A percentile compares a stretch with the other conserved stretches of the same genome.
Evolutionary conservation across 2,797 vertebrate species (phyloP).

Genomic region (Harpagifer antarcticus): DNA sequence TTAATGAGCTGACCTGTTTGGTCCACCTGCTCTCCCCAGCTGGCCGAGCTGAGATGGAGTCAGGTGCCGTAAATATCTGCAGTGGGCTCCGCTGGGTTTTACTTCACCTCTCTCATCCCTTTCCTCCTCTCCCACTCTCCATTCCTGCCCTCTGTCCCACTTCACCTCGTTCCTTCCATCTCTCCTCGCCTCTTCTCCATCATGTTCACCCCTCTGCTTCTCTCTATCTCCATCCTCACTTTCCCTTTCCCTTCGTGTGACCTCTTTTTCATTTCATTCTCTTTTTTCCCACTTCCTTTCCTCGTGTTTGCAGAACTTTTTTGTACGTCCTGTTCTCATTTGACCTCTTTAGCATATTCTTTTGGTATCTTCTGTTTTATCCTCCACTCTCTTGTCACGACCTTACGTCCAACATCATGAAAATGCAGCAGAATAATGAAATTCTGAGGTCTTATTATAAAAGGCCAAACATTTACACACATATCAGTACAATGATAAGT

Average conservation of each 20-base stretch:
- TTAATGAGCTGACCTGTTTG: conserved; percentile 85
- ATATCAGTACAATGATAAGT: too few species aligned
- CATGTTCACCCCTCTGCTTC: conserved; percentile 16
- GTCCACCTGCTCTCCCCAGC: conserved; percentile 85
- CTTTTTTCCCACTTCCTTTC: neutral
- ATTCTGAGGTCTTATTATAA: too few species aligned
- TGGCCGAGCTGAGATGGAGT: conserved; percentile 76
- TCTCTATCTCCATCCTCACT: conserved; percentile 10
- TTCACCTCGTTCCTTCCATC: conserved; percentile 38
- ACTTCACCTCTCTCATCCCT: conserved; percentile 47
- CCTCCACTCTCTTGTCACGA: neutral
- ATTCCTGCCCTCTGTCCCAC: conserved; percentile 33
- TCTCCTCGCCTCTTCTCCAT: conserved; percentile 32
- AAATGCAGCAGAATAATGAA: too few species aligned
- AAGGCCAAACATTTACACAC: too few species aligned
- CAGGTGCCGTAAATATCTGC: conserved; percentile 79
- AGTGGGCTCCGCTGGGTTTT: conserved; percentile 68
- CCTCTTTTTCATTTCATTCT: conserved; percentile 33
- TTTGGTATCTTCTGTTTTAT: neutral
- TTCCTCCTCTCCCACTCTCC: conserved; percentile 20
- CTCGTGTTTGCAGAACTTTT: neutral
- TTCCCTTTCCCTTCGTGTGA: conserved; percentile 21
- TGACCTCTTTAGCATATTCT: conserved; percentile 13
- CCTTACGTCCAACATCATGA: neutral
- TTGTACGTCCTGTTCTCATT: neutral